phyloP scores from a whole-genome alignment of 2,797 vertebrate species.

The Ceryle rudis region DNA sequence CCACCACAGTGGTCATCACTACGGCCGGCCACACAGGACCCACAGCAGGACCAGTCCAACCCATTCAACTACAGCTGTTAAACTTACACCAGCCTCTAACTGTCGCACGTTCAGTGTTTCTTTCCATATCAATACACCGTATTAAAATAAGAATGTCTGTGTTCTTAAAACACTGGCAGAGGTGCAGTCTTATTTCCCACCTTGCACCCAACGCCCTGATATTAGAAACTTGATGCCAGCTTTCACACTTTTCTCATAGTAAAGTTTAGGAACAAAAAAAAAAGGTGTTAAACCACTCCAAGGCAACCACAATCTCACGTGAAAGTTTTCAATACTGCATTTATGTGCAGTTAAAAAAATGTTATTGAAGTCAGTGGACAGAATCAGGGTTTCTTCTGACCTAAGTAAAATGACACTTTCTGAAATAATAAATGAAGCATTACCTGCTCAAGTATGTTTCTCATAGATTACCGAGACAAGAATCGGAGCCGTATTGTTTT shows the following conservation, averaged over 20 bases:
- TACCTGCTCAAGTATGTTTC: not conserved
- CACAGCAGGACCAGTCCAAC: not conserved
- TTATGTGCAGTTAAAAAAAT: not conserved
- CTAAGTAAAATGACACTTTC: not conserved
- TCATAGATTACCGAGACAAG: not conserved
- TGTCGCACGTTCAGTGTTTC: not conserved
- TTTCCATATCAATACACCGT: not conserved
- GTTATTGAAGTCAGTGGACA: not conserved
- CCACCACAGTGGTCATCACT: fast-evolving
- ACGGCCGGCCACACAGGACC: not conserved
- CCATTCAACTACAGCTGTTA: not conserved
- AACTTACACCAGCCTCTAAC: no score
- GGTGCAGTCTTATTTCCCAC: not conserved
- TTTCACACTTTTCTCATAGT: not conserved
- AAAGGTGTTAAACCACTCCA: not conserved
- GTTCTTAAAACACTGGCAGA: not conserved
- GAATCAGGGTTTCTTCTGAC: not conserved
- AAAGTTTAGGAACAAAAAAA: fast-evolving
- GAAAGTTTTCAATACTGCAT: not conserved
- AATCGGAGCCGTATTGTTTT: not conserved
- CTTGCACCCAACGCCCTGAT: not conserved
- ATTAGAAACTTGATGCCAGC: not conserved
- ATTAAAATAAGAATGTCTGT: not conserved
- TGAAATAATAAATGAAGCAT: not conserved
- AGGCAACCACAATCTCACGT: fast-evolving